Percentiles rank a stretch among this genome's conserved stretches.
Evolutionary conservation across 2,113 vertebrate species (phyloP).

Genomic region (Callaeas wilsoni): DNA sequence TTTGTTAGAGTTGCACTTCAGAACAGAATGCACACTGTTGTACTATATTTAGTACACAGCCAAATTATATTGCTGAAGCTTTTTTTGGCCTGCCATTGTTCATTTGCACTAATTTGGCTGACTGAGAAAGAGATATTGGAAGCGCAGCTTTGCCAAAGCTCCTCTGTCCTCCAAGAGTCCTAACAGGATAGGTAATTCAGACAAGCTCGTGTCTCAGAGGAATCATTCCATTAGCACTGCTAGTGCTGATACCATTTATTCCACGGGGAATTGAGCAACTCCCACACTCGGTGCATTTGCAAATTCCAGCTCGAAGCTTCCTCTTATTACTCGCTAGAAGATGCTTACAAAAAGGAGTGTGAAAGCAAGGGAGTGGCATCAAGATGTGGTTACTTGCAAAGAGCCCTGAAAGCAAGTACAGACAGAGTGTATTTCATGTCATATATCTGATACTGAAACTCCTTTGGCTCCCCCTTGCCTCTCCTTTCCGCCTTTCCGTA

Average conservation of each 20-base stretch:
- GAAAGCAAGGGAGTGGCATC: background rate
- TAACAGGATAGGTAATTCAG: background rate
- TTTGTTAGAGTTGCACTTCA: background rate
- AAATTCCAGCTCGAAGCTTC: background rate
- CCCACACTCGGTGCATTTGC: background rate
- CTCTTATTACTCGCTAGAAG: background rate
- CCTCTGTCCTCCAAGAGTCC: background rate
- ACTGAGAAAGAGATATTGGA: background rate
- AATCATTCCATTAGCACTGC: slow-evolving; percentile 1
- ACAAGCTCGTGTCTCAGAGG: background rate
- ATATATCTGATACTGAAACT: background rate
- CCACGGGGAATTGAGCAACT: background rate
- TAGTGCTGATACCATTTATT: background rate
- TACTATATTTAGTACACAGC: background rate
- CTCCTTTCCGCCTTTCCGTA: background rate
- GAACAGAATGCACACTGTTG: background rate
- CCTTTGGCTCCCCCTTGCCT: background rate
- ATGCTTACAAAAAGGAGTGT: background rate
- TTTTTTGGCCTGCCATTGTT: background rate
- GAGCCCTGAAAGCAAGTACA: background rate
- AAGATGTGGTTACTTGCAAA: background rate
- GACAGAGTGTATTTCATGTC: background rate
- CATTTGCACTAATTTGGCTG: background rate
- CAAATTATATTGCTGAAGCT: background rate
- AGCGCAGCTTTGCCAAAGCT: background rate